phyloP scores from a whole-genome alignment of 2,888 invertebrate species.

The Monopis laevigella region DNA sequence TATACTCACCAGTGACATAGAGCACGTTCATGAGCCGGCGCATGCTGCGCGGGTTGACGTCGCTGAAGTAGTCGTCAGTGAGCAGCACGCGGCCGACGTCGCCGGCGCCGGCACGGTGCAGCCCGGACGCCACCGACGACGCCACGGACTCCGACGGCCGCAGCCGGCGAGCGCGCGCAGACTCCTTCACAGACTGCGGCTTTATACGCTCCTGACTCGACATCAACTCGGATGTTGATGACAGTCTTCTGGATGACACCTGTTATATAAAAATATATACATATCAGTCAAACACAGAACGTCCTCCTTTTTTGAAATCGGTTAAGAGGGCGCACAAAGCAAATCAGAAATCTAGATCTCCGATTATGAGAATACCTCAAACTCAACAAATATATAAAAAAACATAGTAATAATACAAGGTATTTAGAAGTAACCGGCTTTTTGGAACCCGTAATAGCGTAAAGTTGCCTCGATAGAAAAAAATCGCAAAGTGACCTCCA shows the following conservation, averaged over 20 bases:
- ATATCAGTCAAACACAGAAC: too few relatives aligned
- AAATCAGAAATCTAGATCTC: too few relatives aligned
- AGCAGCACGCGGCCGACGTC: slow-evolving; percentile 81
- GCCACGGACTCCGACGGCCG: slow-evolving; percentile 90
- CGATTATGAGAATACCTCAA: too few relatives aligned
- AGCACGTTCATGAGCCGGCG: slow-evolving; percentile 95
- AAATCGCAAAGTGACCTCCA: too few relatives aligned
- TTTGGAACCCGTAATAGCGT: too few relatives aligned
- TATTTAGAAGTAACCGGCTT: too few relatives aligned
- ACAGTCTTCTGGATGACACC: slow-evolving; percentile 79
- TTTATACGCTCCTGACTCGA: slow-evolving; percentile 84
- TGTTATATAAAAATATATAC: too few relatives aligned
- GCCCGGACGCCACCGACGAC: slow-evolving; percentile 89
- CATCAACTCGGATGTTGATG: slow-evolving; percentile 83
- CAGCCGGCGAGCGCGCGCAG: slow-evolving; percentile 76
- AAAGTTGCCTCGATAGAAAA: too few relatives aligned
- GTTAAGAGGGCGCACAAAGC: too few relatives aligned
- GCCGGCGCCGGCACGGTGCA: slow-evolving; percentile 79
- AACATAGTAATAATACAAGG: too few relatives aligned
- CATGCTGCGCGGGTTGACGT: slow-evolving; percentile 98
- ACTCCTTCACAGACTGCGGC: slow-evolving; percentile 70
- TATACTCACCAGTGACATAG: slow-evolving; percentile 88
- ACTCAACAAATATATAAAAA: too few relatives aligned
- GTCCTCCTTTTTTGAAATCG: too few relatives aligned
- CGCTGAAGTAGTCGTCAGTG: slow-evolving; percentile 98